Evolutionary conservation across 1,140 invertebrate species (phyloP).

Genomic region (Lethocerus indicus): DNA sequence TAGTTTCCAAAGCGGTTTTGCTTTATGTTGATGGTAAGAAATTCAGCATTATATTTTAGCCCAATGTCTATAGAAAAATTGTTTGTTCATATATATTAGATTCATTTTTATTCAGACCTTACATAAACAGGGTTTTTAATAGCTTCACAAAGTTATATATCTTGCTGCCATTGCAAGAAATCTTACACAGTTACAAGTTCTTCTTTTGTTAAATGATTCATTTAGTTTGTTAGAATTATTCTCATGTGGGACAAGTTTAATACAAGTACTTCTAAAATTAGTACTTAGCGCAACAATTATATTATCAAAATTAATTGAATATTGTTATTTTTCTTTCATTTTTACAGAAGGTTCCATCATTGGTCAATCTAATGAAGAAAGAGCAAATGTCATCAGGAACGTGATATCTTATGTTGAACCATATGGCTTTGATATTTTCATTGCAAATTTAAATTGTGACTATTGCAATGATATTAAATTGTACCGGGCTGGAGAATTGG

Average conservation of each 20-base stretch:
- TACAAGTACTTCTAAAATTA: too few relatives aligned
- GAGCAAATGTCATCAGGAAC: background rate
- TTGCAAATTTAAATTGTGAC: too few relatives aligned
- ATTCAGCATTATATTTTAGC: background rate
- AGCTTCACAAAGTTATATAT: slow-evolving; percentile 21
- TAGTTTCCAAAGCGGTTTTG: slow-evolving; percentile 39
- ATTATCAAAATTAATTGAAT: too few relatives aligned
- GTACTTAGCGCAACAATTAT: too few relatives aligned
- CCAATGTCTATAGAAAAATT: background rate
- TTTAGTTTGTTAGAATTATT: too few relatives aligned
- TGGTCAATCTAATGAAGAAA: background rate
- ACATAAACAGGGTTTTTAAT: slow-evolving; percentile 22
- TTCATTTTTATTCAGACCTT: slow-evolving; percentile 23
- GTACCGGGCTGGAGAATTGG: too few relatives aligned
- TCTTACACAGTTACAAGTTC: too few relatives aligned
- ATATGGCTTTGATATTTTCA: too few relatives aligned
- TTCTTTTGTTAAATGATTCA: too few relatives aligned
- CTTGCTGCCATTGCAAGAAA: slow-evolving; percentile 6
- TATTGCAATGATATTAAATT: too few relatives aligned
- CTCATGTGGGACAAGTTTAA: too few relatives aligned
- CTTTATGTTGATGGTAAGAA: slow-evolving; percentile 46
- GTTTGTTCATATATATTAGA: slow-evolving; percentile 4
- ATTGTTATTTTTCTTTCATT: slow-evolving; percentile 3
- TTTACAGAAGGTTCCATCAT: background rate
- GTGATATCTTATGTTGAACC: too few relatives aligned